Conservation (phyloP, 2,888 invertebrate genomes). For the Calliopum simillimum region DNA sequence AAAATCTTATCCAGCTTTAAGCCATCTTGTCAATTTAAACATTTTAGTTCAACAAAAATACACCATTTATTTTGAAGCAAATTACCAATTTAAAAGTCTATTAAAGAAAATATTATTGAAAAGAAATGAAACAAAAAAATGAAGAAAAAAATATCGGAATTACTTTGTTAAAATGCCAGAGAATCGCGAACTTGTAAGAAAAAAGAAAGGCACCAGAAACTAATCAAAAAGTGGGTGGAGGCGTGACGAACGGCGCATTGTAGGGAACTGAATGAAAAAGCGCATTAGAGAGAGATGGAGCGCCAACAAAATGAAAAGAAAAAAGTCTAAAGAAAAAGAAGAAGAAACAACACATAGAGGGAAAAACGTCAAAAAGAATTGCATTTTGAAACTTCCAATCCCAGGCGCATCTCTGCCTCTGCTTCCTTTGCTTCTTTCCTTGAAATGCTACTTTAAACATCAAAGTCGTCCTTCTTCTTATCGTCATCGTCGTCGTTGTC, state of each 20-base stretch:
- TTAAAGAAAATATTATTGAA: slow-evolving; percentile 44
- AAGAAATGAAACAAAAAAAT: slow-evolving; percentile 44
- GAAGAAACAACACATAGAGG: slow-evolving; percentile 9
- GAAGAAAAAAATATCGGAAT: slow-evolving; percentile 44
- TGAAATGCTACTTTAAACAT: not conserved
- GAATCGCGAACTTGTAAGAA: slow-evolving; percentile 6
- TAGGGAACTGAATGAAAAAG: not conserved
- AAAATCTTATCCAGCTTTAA: too few relatives aligned
- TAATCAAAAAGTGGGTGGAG: slow-evolving; percentile 42
- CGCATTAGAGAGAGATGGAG: not conserved
- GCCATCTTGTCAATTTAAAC: too few relatives aligned
- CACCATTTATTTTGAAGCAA: slow-evolving; percentile 33
- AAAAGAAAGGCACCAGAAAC: slow-evolving; percentile 18
- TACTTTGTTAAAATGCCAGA: slow-evolving; percentile 19
- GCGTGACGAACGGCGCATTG: slow-evolving; percentile 17
- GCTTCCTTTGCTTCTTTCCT: slow-evolving; percentile 19
- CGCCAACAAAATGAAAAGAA: not conserved
- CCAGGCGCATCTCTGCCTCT: slow-evolving; percentile 49
- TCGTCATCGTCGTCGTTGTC: not conserved
- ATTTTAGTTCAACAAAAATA: slow-evolving; percentile 34
- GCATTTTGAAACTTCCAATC: slow-evolving; percentile 66
- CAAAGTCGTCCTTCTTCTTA: not conserved
- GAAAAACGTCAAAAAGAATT: slow-evolving; percentile 48
- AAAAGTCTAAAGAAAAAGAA: not conserved
- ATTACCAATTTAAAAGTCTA: slow-evolving; percentile 45